Evolutionary conservation across 2,888 invertebrate genomes (phyloP), one percentile per base, ranked within the genome.

Genomic region (Drosophila paramelanica): DNA sequence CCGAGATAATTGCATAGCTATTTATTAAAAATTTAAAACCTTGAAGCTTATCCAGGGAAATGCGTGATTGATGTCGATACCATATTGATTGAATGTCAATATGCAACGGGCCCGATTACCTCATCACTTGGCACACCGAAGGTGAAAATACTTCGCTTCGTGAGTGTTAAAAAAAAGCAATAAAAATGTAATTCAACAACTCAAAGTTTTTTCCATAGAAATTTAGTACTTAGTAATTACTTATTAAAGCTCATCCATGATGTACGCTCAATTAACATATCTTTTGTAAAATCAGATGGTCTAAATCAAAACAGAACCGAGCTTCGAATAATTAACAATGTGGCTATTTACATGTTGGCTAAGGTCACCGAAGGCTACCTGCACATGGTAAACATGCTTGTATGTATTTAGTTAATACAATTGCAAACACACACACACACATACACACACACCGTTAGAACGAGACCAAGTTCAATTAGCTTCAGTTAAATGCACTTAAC

Each of bases 401-500:
- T 43, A 25, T 50, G 57, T 38, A 58, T 20, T 51, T 38, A 47
- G 25, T 41, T 53, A 25, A 61, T 42, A 20, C 36, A 61, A 13
- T 43, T 43, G 49, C n/a, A 42, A 5, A 41, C 33, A 45, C 17
- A 17, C 17, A 17, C 23, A n/a, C 25, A 58, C 5, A 31, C 0
- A 8, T 8, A 52, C 23, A 59, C 4, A 47, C 17, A 57, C 62
- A 57, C 56, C 60, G 47, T 60, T 53, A 43, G 39, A 46, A 56
- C 52, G 41, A 36, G 45, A 64, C 38, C 49, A 59, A 67, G 39
- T 67, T 70, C 66, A 85, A 87, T 83, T 84, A 77, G 75, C 75
- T 74, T 57, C 66, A 73, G 67, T 69, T 72, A 71, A 81, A 71
- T 72, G 73, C 85, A 73, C 67, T 79, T 67, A 71, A 70, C 74